phyloP scores from a whole-genome alignment of 2,113 vertebrate genomes.

The Hipposideros armiger region DNA sequence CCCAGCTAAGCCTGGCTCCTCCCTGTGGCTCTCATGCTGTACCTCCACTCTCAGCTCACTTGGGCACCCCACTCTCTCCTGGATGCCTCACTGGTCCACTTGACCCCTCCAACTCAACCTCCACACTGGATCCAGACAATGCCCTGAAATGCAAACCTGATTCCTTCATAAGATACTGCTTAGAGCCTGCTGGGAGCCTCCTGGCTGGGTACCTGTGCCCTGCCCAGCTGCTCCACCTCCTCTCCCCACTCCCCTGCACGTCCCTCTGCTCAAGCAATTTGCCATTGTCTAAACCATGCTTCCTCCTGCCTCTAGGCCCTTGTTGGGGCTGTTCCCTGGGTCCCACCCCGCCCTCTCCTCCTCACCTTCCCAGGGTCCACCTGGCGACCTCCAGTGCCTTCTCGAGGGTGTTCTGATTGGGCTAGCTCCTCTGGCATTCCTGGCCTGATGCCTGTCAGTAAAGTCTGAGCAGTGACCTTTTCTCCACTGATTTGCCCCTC shows the following conservation, averaged over 20 bases:
- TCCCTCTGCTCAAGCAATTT: neutral
- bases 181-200: neutral
- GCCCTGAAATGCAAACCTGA: neutral
- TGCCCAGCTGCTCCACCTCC: neutral
- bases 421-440: neutral
- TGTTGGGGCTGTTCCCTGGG: neutral
- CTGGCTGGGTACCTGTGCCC: neutral
- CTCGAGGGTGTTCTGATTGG: neutral
- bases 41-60: neutral
- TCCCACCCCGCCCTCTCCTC: neutral
- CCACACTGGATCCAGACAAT: neutral
- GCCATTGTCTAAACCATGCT: neutral
- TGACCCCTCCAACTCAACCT: neutral
- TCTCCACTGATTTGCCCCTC: neutral
- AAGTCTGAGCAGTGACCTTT: neutral
- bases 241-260: neutral
- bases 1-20: neutral
- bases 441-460: neutral
- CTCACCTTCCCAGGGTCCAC: neutral
- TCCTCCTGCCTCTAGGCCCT: neutral
- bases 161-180: neutral
- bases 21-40: fast-evolving
- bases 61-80: neutral
- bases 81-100: neutral
- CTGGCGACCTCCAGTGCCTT: neutral